Evolutionary conservation across 2,797 vertebrate genomes (phyloP), one percentile per base, ranked within the genome.

Genomic region (Poecile montanus): DNA sequence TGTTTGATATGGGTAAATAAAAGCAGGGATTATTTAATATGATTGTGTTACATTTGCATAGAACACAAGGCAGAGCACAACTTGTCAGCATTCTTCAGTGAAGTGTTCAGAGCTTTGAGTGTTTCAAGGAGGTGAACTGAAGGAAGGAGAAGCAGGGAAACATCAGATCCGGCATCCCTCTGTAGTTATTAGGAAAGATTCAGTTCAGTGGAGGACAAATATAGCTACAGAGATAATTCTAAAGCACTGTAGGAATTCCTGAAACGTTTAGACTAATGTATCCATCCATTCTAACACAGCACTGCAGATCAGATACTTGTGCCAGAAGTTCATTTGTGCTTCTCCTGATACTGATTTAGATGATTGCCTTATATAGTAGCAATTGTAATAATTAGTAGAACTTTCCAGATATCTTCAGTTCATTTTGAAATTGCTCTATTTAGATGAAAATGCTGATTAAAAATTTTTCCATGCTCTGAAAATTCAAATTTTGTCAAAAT

Each of bases 1-100:
- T 94, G 42, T 58, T 88, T 95, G 70, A 71, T 60, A 57, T 47
- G 74, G 50, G 34, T 83, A 82, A 93, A 71, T 66, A 71, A 80
- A 77, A 71, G 18, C 54, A 73, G 15, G 8, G 11, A 72, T 30
- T 89, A 70, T 91, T 75, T 91, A 73, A 38, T 76, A 75, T 40
- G 62, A 30, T 53, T 25, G 7, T 82, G 18, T 61, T 61, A 13
- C 40, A 30, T 66, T 57, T 78, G 34, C 51, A 45, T 26, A 30
- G 10, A n/a, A 80, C 56, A 68, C 38, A 72, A 47, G 19, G 22
- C 5, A 40, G 21, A 95, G 75, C 44, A 77, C 58, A 86, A 53
- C 85, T 96, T 93, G 36, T 44, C 72, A 66, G 12, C 0, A 0
- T 67, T 54, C n/a, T 36, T 68, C 3, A 3, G 23, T 83, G 29